A percentile compares a stretch with the other conserved stretches of the same genome.
phyloP scores from a whole-genome alignment of 2,113 vertebrate species.

The Phylloscopus trochilus region DNA sequence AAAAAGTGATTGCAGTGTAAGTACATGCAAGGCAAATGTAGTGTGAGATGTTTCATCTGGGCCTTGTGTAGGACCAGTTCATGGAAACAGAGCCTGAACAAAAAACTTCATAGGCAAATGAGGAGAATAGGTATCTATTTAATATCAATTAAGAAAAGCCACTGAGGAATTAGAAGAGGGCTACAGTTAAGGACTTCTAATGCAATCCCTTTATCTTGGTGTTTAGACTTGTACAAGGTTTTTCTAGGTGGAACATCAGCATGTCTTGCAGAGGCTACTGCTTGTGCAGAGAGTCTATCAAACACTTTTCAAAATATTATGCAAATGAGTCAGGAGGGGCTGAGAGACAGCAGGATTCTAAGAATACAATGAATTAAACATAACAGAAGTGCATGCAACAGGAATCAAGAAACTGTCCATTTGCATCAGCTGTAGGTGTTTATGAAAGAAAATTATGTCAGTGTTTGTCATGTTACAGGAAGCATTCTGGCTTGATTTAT shows the following conservation, averaged over 20 bases:
- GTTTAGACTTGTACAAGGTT: not conserved
- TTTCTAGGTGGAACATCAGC: not conserved
- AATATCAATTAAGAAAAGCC: not conserved
- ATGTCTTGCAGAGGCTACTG: not conserved
- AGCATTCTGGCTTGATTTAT: not conserved
- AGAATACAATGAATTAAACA: constrained; percentile 36
- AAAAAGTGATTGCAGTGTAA: not conserved
- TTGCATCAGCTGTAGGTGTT: constrained; percentile 30
- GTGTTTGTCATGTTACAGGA: not conserved
- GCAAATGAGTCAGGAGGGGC: not conserved
- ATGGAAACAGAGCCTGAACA: not conserved
- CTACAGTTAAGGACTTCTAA: not conserved
- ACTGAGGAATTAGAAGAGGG: not conserved
- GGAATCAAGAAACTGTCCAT: constrained; percentile 6
- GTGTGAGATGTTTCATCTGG: not conserved
- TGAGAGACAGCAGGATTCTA: not conserved
- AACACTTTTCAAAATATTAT: not conserved
- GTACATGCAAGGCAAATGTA: rapidly evolving
- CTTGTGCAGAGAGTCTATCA: not conserved
- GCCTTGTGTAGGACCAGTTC: not conserved
- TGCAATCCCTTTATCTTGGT: not conserved
- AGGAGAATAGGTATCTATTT: not conserved
- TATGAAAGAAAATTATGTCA: not conserved
- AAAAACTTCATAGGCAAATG: not conserved
- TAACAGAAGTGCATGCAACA: not conserved